Evolutionary conservation across 2,113 vertebrate species (phyloP).

Genomic region (Pan paniscus): DNA sequence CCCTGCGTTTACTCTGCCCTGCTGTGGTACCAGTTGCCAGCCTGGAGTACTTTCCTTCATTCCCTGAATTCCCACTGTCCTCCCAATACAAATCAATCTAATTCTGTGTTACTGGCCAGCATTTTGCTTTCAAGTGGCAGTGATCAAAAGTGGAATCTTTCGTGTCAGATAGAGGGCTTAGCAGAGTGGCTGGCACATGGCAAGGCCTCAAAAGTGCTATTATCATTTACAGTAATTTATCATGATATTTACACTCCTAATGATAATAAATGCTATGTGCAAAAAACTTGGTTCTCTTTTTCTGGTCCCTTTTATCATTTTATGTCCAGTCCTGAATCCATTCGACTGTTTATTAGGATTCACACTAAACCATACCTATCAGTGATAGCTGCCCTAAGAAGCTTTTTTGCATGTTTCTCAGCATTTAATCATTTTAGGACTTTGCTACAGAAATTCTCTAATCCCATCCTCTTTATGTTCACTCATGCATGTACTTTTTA

Average conservation of each 20-base stretch:
- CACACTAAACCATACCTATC: neutral
- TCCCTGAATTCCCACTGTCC: neutral
- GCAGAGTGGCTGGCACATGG: rapidly evolving
- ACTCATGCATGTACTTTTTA: neutral
- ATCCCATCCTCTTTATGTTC: neutral
- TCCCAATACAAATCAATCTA: neutral
- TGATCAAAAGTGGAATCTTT: neutral
- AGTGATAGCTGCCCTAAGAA: neutral
- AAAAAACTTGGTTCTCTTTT: neutral
- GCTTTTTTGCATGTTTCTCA: neutral
- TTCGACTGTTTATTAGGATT: neutral
- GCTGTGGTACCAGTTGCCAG: rapidly evolving
- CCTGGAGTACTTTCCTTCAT: neutral
- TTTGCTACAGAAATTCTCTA: neutral
- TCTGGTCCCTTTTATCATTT: neutral
- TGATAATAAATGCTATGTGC: neutral
- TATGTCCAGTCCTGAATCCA: neutral
- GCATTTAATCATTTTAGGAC: neutral
- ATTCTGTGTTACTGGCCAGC: neutral
- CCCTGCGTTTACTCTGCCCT: neutral
- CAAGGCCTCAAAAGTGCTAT: neutral
- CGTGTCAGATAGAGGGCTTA: neutral
- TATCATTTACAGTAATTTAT: neutral
- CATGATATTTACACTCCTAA: neutral
- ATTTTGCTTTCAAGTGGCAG: neutral